Percentiles rank a stretch among this genome's conserved stretches.
These are phyloP conservation scores for Hymenopus coronatus DNA, from an alignment of 2,888 invertebrate genomes.

Conservation along the genomic window DNA sequence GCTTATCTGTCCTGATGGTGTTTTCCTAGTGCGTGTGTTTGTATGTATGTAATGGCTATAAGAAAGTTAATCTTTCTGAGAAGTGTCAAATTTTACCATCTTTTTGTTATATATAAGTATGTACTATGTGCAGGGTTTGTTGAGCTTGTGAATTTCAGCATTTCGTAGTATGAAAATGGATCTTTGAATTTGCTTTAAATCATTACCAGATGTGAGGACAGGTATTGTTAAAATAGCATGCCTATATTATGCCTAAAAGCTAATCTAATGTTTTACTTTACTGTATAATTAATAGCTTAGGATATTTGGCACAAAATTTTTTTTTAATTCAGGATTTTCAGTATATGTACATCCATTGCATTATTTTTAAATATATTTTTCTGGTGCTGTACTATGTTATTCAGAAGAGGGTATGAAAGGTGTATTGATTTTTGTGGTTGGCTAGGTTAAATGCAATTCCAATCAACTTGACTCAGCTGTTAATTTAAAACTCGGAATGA, in stretches of 20 bases:
- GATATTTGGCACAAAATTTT: neutral
- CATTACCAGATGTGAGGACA: neutral
- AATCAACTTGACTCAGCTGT: neutral
- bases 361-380: neutral
- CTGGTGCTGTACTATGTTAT: neutral
- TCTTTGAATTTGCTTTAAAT: neutral
- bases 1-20: neutral
- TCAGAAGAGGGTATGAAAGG: too few species aligned
- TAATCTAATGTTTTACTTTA: neutral
- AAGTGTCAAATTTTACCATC: neutral
- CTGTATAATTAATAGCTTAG: neutral
- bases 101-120: neutral
- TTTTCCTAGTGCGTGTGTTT: neutral
- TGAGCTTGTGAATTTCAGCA: neutral
- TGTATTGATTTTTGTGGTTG: neutral
- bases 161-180: neutral
- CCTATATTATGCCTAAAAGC: neutral
- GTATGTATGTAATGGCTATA: neutral
- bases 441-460: neutral
- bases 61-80: neutral
- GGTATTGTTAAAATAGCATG: neutral
- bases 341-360: neutral
- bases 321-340: neutral
- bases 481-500: neutral
- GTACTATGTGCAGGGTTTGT: neutral